Base-by-base conservation (phyloP, 2,797 vertebrate genomes). In the Danio jaintianensis region DNA sequence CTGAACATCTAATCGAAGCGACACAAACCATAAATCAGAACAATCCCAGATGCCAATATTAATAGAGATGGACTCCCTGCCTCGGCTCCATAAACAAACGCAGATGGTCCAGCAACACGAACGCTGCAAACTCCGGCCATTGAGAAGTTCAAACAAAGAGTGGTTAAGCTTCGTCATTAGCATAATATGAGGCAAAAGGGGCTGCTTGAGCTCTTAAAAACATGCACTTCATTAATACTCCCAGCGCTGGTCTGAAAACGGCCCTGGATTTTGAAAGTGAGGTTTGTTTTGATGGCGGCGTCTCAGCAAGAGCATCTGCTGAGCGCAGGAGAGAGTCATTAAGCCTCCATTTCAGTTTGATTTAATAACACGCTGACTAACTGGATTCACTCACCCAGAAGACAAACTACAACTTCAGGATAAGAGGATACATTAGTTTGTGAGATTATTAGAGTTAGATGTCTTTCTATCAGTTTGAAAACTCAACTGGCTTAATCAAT, bases 361-460 rank as follows among this genome's bases (percentile, higher is more conserved):
- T 94, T 91, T 90, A 92, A 89, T 88, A 86, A 92, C 90, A 87
- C 89, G 89, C 90, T 86, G 89, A 90, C 90, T 92, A 92, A 94
- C 92, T 89, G 83, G 87, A 92, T 91, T 88, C 89, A 89, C 84
- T 89, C 84, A 86, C 29, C 29, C 85, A 89, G 87, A 89, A 92
- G 90, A 82, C 88, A 87, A 85, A 92, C 90, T 91, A 92, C 89
- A 29, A 29, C 89, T 82, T 89, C 82, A 72, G 52, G 56, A 74
- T 61, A 67, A 68, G 66, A 11, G 6, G 15, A 36, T 50, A 45
- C 9, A n/a, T 50, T 68, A 4, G 29, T 36, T 11, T 38, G 29
- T 1, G 29, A 38, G 29, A 68, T 7, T 2, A 22, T 15, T 43
- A 67, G 64, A 9, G 22, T 38, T n/a, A 1, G 66, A 0, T 38